Evolutionary conservation across 2,797 vertebrate genomes (phyloP), one percentile per base, ranked within the genome.

Genomic region (Microchirus variegatus): DNA sequence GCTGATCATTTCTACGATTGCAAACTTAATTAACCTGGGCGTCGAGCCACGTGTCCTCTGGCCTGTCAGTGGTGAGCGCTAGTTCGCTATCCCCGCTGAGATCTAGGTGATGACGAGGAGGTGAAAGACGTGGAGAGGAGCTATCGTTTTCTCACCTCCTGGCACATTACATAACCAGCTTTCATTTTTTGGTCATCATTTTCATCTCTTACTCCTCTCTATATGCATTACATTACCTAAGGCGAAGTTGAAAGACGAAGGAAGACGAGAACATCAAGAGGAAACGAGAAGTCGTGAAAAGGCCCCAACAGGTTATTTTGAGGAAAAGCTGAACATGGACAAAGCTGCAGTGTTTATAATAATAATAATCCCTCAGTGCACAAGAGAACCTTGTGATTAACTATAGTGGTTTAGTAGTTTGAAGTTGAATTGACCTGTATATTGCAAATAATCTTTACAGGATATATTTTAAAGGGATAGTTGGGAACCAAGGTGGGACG

Each of bases 21-120:
- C 83, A 89, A 89, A 92, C 82, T 87, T 92, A 93, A 93, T 93
- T 93, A 92, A 91, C 89, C 87, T 47, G 64, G 74, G 69, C 77
- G 78, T 77, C 41, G 17, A 43, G 63, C 77, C 68, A 73, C 72
- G 52, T 75, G 53, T 78, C 82, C 72, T 81, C 81, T 15, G 18
- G 58, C 66, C 75, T 64, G 43, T 82, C 88, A 81, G 18, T 75
- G 15, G 53, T 66, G 72, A 72, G 53, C 42, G 62, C 54, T 38
- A n/a, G 61, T 54, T 80, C 66, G 5, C 71, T 78, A 84, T 89
- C 81, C 67, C 69, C 62, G 64, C 42, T 43, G 58, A 77, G 80
- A 88, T 87, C 82, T 68, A 44, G 12, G 66, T 2, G 53, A 64
- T 72, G 83, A 67, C 18, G 44, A 57, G 41, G 18, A 17, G 42